Conservation (phyloP, 1,140 invertebrate species). For the Periplaneta americana region DNA sequence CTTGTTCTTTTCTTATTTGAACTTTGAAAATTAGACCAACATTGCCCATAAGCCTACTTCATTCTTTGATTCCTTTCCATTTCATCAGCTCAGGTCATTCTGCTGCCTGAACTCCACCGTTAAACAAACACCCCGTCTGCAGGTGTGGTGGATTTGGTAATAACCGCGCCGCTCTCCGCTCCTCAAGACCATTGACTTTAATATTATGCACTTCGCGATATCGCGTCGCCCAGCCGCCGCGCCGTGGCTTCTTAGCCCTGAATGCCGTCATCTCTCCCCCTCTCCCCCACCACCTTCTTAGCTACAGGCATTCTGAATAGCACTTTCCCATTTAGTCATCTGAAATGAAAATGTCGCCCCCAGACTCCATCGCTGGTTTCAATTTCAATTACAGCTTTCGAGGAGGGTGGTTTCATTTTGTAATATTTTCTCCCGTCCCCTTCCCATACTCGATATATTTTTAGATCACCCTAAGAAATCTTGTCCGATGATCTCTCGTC, state of each 20-base stretch:
- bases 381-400: neutral
- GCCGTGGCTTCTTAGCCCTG: neutral
- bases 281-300: neutral
- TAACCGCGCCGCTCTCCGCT: neutral
- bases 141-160: no score
- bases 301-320: neutral
- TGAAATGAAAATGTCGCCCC: neutral
- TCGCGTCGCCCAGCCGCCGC: no score
- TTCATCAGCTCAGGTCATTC: no score
- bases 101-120: no score
- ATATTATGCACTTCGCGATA: neutral
- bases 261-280: neutral
- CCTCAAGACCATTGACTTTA: neutral
- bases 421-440: neutral
- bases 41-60: no score
- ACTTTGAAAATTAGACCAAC: no score
- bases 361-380: neutral
- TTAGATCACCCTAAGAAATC: neutral
- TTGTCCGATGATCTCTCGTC: neutral
- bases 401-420: neutral
- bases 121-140: no score
- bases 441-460: neutral
- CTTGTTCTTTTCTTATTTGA: no score
- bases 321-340: neutral
- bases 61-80: no score